A percentile compares a stretch with the other conserved stretches of the same genome.
Conservation (phyloP, 2,797 vertebrate species). For the Corythornis leucogaster region DNA sequence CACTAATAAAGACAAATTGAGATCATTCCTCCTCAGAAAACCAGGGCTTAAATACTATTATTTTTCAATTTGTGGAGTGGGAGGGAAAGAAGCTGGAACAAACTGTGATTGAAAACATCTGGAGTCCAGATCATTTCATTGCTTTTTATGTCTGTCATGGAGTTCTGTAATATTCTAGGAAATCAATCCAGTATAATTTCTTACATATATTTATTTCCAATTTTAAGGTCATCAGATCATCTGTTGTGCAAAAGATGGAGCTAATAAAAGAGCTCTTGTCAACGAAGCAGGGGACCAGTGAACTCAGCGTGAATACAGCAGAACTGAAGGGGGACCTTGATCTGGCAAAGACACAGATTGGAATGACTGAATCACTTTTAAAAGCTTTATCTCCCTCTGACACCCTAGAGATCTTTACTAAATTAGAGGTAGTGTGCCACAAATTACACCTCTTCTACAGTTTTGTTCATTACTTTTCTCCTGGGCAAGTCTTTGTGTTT, state of each 20-base stretch:
- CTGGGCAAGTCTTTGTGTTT: neutral
- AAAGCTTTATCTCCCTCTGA: constrained; percentile 80
- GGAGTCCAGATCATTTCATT: neutral
- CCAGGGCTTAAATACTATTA: neutral
- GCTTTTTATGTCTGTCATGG: neutral
- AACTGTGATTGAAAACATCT: neutral
- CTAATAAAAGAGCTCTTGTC: constrained; percentile 59
- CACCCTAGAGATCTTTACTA: constrained; percentile 81
- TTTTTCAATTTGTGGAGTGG: neutral
- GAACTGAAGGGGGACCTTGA: constrained; percentile 79
- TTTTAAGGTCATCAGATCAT: constrained; percentile 82
- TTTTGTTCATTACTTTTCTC: neutral
- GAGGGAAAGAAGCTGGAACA: neutral
- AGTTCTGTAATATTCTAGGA: neutral
- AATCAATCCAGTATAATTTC: neutral
- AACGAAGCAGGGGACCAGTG: neutral
- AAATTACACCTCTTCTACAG: neutral
- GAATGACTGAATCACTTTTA: constrained; percentile 80
- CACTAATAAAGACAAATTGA: neutral
- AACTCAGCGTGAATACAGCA: constrained; percentile 48
- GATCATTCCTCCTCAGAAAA: neutral
- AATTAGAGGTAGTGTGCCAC: constrained; percentile 74
- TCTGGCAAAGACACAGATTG: constrained; percentile 81
- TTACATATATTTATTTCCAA: neutral
- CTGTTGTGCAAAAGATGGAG: constrained; percentile 78